Percentiles rank a stretch among this genome's conserved stretches.
phyloP scores from a whole-genome alignment of 2,113 vertebrate species.

The Burhinus bistriatus region DNA sequence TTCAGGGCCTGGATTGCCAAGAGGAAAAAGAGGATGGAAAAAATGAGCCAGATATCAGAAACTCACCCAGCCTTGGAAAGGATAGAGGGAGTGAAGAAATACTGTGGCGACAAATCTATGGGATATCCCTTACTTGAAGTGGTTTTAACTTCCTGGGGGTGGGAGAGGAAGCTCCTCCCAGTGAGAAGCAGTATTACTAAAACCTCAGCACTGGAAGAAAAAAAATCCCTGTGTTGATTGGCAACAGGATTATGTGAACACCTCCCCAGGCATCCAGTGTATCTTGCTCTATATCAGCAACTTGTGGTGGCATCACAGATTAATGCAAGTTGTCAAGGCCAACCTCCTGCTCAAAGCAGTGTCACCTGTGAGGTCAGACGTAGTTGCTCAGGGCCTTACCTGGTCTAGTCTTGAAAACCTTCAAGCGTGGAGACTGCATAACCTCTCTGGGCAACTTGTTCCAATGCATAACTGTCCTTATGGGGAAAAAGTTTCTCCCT shows the following conservation, averaged over 20 bases:
- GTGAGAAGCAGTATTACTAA: neutral
- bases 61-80: neutral
- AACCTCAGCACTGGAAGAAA: neutral
- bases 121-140: neutral
- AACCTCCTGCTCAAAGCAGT: neutral
- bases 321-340: neutral
- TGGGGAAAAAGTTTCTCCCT: neutral
- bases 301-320: neutral
- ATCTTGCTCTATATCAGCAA: neutral
- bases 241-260: neutral
- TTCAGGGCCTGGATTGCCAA: neutral
- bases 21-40: neutral
- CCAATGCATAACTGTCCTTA: neutral
- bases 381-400: neutral
- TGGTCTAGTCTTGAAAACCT: neutral
- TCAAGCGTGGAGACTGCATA: neutral
- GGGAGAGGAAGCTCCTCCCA: neutral
- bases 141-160: neutral
- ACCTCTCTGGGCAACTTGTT: neutral
- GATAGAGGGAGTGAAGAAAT: neutral
- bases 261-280: fast-evolving
- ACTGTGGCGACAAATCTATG: neutral
- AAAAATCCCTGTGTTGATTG: neutral
- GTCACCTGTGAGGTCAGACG: neutral
- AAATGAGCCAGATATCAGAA: neutral